Conservation (phyloP, 2,888 invertebrate species). For the Andrena flavipes region DNA sequence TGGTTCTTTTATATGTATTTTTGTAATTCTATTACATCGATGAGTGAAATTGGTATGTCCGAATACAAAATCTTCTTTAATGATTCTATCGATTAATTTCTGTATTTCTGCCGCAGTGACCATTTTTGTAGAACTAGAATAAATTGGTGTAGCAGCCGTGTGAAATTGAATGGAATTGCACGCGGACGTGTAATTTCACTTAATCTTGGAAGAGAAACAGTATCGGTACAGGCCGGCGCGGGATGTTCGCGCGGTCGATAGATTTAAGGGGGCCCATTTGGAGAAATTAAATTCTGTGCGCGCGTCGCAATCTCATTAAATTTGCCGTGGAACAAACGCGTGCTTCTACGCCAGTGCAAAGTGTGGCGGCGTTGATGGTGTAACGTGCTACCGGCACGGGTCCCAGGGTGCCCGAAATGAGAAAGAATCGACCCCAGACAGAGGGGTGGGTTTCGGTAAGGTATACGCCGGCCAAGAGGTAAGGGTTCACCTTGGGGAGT, state of each 20-base stretch:
- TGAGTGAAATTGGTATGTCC: too few species aligned
- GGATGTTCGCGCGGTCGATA: conserved; percentile 16
- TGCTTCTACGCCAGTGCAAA: conserved; percentile 54
- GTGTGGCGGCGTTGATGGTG: conserved; percentile 60
- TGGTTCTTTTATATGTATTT: too few species aligned
- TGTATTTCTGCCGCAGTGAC: too few species aligned
- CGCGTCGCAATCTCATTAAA: conserved; percentile 58
- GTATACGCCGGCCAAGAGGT: conserved; percentile 57
- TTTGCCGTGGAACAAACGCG: conserved; percentile 44
- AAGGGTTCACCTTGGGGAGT: conserved; percentile 66
- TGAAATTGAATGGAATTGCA: background rate
- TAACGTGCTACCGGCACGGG: conserved; percentile 66
- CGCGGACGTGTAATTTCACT: background rate
- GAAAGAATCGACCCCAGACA: conserved; percentile 70
- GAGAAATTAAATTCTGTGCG: conserved; percentile 57
- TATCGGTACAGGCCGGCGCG: background rate
- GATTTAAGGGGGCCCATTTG: conserved; percentile 41
- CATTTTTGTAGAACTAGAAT: background rate
- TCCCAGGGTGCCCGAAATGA: conserved; percentile 70
- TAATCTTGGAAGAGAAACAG: background rate
- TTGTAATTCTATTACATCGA: too few species aligned
- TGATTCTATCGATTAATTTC: too few species aligned
- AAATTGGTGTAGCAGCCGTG: background rate
- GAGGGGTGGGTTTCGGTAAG: conserved; percentile 60
- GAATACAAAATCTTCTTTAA: too few species aligned